phyloP scores from a whole-genome alignment of 2,888 invertebrate species.

The Rhodophaea formosa region DNA sequence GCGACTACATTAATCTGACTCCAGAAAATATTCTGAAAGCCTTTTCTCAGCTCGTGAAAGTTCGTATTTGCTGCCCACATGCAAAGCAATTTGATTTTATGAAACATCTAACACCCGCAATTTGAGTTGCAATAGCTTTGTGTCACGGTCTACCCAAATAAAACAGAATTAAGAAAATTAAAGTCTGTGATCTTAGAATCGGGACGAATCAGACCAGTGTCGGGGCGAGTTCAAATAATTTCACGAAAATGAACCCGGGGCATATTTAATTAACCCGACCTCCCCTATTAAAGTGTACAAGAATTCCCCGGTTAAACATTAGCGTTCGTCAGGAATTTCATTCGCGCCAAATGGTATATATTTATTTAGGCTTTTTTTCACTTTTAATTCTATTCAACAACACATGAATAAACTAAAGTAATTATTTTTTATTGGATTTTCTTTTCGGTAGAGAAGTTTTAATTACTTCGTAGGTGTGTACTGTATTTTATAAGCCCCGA shows the following conservation, averaged over 20 bases:
- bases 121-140: too few species aligned
- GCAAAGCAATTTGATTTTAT: too few species aligned
- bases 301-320: slow-evolving; percentile 78
- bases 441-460: slow-evolving; percentile 68
- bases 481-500: slow-evolving; percentile 50
- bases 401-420: slow-evolving; percentile 56
- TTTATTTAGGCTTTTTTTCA: slow-evolving; percentile 69
- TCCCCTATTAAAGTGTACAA: slow-evolving; percentile 73
- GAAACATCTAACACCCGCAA: too few species aligned
- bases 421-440: slow-evolving; percentile 69
- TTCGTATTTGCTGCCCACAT: too few species aligned
- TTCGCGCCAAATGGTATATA: slow-evolving; percentile 64
- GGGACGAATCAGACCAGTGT: slow-evolving; percentile 58
- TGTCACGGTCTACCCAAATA: slow-evolving; percentile 35
- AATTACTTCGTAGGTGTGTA: slow-evolving; percentile 58
- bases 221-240: slow-evolving; percentile 75
- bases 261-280: slow-evolving; percentile 77
- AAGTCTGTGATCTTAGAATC: slow-evolving; percentile 58
- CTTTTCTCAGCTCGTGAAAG: too few species aligned
- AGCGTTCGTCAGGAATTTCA: slow-evolving; percentile 75
- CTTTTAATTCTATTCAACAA: slow-evolving; percentile 52
- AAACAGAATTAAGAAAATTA: slow-evolving; percentile 60
- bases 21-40: too few species aligned
- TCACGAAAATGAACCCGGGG: slow-evolving; percentile 74
- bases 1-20: too few species aligned